Conservation (phyloP, 2,888 invertebrate genomes). For the Caenorhabditis panamensis region DNA sequence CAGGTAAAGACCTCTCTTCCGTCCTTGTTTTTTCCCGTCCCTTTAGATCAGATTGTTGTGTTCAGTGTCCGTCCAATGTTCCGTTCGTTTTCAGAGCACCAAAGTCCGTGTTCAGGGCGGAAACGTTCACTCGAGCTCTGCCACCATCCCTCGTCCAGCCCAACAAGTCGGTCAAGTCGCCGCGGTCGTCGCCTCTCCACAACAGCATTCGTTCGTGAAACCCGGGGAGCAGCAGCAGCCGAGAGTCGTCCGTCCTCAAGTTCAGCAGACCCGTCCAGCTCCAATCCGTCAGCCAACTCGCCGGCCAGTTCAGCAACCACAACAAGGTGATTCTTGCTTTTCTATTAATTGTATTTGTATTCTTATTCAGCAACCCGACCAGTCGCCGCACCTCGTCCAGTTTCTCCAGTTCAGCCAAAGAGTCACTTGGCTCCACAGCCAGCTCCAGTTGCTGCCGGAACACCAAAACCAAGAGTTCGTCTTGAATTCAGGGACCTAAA, state of each 20-base stretch:
- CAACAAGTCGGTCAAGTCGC: slow-evolving; percentile 32
- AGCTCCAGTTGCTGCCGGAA: slow-evolving; percentile 35
- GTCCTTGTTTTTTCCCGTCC: slow-evolving; percentile 20
- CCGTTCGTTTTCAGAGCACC: slow-evolving; percentile 15
- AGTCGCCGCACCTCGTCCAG: slow-evolving; percentile 18
- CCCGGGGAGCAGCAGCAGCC: slow-evolving; percentile 39
- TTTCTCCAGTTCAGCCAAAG: slow-evolving; percentile 17
- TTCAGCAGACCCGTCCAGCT: slow-evolving; percentile 36
- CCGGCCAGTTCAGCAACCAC: slow-evolving; percentile 47
- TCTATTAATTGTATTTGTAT: no score
- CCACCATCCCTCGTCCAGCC: slow-evolving; percentile 38
- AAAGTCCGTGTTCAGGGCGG: slow-evolving; percentile 54
- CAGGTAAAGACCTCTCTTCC: slow-evolving; percentile 32
- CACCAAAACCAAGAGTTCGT: slow-evolving; percentile 44
- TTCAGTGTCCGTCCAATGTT: no score
- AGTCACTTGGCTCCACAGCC: slow-evolving; percentile 57
- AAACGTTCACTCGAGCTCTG: slow-evolving; percentile 56
- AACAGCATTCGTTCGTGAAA: slow-evolving; percentile 40
- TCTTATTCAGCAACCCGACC: slow-evolving; percentile 32
- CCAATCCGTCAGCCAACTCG: slow-evolving; percentile 42
- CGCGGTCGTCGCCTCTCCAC: slow-evolving; percentile 39
- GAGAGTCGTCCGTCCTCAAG: slow-evolving; percentile 44
- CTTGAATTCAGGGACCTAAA: not conserved
- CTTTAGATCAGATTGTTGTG: not conserved
- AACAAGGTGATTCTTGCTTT: slow-evolving; percentile 23